phyloP scores from a whole-genome alignment of 2,113 vertebrate species.

The Urocolius indicus region DNA sequence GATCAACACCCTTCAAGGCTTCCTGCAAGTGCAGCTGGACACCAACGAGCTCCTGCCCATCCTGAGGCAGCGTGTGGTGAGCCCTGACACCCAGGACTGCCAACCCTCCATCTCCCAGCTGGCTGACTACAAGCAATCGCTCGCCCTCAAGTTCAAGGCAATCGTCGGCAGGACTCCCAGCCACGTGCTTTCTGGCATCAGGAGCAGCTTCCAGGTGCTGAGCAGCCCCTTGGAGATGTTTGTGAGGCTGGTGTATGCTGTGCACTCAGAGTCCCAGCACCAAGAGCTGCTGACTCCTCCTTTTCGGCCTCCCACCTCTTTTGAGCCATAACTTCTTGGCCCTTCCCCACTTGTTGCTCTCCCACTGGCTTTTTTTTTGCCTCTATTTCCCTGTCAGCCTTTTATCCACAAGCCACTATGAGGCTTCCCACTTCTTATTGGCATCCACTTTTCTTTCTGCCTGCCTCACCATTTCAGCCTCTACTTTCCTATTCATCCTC shows the following conservation, averaged over 20 bases:
- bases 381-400: no score
- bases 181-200: slow-evolving; percentile 93
- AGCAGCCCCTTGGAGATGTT: slow-evolving; percentile 95
- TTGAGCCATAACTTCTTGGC: no score
- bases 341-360: no score
- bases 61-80: slow-evolving; percentile 75
- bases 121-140: slow-evolving; percentile 92
- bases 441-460: no score
- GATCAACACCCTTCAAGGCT: slow-evolving; percentile 89
- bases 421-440: background rate
- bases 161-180: slow-evolving; percentile 95
- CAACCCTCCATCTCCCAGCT: slow-evolving; percentile 89
- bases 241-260: slow-evolving; percentile 89
- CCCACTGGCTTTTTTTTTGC: no score
- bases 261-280: slow-evolving; percentile 91
- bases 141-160: slow-evolving; percentile 93
- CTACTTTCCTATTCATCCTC: background rate
- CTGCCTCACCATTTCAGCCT: background rate
- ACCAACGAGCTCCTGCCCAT: slow-evolving; percentile 88
- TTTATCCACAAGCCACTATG: no score
- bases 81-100: slow-evolving; percentile 84
- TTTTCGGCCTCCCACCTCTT: background rate
- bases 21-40: slow-evolving; percentile 92
- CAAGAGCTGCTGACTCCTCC: slow-evolving; percentile 85
- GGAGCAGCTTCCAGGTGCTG: slow-evolving; percentile 95